These are phyloP conservation scores for Cyclura pinguis DNA, from an alignment of 2,797 vertebrate genomes.

Conservation along the genomic window DNA sequence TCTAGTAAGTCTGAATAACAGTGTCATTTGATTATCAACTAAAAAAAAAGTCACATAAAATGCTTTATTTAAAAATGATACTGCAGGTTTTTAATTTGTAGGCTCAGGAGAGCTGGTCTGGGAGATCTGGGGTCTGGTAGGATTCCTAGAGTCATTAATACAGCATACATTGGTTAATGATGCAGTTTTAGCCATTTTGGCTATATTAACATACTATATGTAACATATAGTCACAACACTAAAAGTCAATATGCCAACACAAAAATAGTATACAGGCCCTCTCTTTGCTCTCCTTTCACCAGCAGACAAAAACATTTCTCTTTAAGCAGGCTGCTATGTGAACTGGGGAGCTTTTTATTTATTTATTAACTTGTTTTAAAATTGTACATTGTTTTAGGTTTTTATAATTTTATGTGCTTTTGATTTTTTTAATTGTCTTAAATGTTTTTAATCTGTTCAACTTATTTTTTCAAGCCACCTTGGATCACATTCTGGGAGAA, in stretches of 20 bases:
- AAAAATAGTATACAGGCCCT: neutral
- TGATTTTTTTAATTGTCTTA: too few relatives aligned
- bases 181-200: constrained; percentile 71
- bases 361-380: too few relatives aligned
- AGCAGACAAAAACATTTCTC: too few relatives aligned
- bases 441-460: too few relatives aligned
- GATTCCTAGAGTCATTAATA: constrained; percentile 76
- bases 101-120: constrained; percentile 75
- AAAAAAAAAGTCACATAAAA: constrained; percentile 82
- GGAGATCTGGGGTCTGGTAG: constrained; percentile 73
- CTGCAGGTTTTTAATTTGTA: constrained; percentile 79
- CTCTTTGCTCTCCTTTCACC: too few relatives aligned
- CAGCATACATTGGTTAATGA: constrained; percentile 74
- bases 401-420: too few relatives aligned
- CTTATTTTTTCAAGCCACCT: too few relatives aligned
- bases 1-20: constrained; percentile 84
- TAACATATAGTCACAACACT: constrained; percentile 73
- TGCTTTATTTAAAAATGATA: constrained; percentile 82
- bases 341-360: too few relatives aligned
- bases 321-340: too few relatives aligned
- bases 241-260: constrained; percentile 51
- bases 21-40: constrained; percentile 84
- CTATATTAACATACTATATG: constrained; percentile 73
- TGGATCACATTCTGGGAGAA: too few relatives aligned
- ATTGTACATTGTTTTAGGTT: too few relatives aligned